A percentile compares a stretch with the other conserved stretches of the same genome.
These are phyloP conservation scores for Balaenoptera acutorostrata DNA, from an alignment of 2,113 vertebrate genomes.

Conservation along the genomic window DNA sequence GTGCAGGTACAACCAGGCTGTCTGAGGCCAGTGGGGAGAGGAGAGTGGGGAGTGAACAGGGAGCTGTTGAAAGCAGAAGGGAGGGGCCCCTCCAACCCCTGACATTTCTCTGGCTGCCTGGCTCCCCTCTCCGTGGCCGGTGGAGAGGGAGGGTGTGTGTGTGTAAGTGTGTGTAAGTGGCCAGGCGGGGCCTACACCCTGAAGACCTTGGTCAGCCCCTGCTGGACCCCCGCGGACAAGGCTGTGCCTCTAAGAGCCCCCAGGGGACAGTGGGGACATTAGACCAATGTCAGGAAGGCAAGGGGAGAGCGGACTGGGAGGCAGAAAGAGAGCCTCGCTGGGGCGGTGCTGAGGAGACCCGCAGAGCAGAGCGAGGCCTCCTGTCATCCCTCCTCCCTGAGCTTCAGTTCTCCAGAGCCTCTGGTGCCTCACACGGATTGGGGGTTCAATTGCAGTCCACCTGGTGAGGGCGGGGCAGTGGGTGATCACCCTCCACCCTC, in stretches of 20 bases:
- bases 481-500: too few relatives aligned
- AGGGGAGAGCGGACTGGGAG: not conserved
- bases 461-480: not conserved
- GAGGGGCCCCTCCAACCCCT: not conserved
- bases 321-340: not conserved
- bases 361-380: not conserved
- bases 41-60: not conserved
- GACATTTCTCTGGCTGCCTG: not conserved
- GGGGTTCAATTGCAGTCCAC: not conserved
- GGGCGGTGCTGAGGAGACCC: not conserved
- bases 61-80: not conserved
- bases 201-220: not conserved
- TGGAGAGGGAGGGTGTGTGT: not conserved
- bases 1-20: not conserved
- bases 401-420: not conserved
- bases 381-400: too few relatives aligned
- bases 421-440: accelerated
- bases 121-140: not conserved
- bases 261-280: not conserved
- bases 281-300: not conserved
- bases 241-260: not conserved
- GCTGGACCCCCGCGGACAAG: not conserved
- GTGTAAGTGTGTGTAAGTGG: accelerated
- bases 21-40: not conserved
- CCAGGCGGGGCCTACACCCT: not conserved